These are phyloP conservation scores for Spilosoma lubricipeda DNA, from an alignment of 2,888 invertebrate species.

Conservation along the genomic window DNA sequence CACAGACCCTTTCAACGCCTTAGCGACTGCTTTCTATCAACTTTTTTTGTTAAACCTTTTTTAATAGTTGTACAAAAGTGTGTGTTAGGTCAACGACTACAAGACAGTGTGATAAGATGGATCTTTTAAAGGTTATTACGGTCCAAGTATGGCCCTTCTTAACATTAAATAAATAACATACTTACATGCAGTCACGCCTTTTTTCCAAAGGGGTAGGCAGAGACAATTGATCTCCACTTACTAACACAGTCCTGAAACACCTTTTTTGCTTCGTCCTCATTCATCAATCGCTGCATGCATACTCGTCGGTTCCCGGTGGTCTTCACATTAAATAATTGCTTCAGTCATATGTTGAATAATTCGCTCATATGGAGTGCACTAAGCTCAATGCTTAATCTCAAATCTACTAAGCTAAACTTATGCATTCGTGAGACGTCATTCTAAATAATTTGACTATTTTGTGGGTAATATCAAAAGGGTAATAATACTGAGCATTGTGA, in stretches of 20 bases:
- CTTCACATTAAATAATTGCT: no score
- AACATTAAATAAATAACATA: no score
- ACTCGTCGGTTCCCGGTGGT: no score
- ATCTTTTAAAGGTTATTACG: not conserved
- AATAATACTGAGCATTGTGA: constrained; percentile 25
- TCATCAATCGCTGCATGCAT: no score
- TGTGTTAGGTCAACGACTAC: not conserved
- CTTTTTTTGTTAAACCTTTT: not conserved
- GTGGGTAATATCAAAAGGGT: not conserved
- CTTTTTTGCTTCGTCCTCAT: no score
- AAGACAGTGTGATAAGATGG: not conserved
- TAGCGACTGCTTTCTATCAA: not conserved
- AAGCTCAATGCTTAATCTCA: not conserved
- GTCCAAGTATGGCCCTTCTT: no score
- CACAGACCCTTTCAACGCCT: not conserved
- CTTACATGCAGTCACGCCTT: no score
- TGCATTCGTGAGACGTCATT: not conserved
- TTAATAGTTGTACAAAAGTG: not conserved
- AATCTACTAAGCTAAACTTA: not conserved
- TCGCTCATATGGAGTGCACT: not conserved
- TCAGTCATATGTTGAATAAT: not conserved
- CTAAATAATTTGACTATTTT: not conserved
- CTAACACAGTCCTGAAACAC: no score
- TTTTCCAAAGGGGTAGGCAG: no score
- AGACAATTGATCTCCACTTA: no score